Base-by-base conservation (phyloP, 2,113 vertebrate species). In the Neodontobutis hainanensis region DNA sequence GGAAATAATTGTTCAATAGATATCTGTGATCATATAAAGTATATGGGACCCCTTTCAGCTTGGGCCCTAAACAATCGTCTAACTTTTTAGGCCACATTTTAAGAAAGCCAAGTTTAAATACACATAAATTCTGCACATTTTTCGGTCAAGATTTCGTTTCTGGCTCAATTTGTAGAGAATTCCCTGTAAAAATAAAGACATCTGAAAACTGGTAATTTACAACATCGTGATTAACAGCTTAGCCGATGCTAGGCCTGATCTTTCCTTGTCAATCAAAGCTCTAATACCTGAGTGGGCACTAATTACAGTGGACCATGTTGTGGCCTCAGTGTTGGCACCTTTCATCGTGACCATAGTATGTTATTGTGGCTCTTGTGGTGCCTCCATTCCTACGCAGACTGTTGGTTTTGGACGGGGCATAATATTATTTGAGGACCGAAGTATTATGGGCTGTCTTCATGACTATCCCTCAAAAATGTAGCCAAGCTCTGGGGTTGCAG, bases 371-470 rank as follows among this genome's bases (percentile, higher is more conserved):
- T 85, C 63, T 65, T 61, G 58, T 47, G 74, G 84, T 86, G 77
- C 80, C 83, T 82, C 68, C 53, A 52, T 73, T 84, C 78, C 82
- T 73, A 69, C 16, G 32, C 38, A 68, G 66, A 73, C 81, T 88
- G 86, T 91, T 92, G 85, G 74, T 87, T 56, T 85, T 92, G 87
- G 83, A 77, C 15, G 5, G 15, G 44, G 14, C 49, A 1, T 40
- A 52, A 65, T 73, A 61, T 80, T 86, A 78, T 88, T 85, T 84
- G 65, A 85, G 83, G 58, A 73, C 44, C 47, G 10, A 64, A 68
- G 71, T 68, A 64, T 67, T 5, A 62, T 61, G 69, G 38, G 75
- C 52, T 51, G 63, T 58, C 60, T 64, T 19, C 65, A 56, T 73
- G 70, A 59, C 71, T 65, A 43, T 45, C 73, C 61, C 65, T 77